Conservation (phyloP, 2,113 vertebrate genomes). For the Nesoenas mayeri region DNA sequence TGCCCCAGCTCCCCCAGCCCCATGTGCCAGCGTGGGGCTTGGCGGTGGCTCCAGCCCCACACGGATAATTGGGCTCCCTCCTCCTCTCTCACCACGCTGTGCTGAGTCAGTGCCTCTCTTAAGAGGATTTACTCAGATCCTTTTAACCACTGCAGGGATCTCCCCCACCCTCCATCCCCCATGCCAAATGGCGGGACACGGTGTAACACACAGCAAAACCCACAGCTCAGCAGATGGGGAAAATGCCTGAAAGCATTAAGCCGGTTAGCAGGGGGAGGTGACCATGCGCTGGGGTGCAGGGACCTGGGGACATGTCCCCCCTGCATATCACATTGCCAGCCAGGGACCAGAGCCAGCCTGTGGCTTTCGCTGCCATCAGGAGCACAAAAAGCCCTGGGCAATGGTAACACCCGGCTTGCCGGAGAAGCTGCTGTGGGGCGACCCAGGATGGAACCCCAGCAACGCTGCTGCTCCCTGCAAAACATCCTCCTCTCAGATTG, state of each 20-base stretch:
- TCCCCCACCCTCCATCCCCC: neutral
- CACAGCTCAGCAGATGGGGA: conserved; percentile 8
- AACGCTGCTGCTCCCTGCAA: neutral
- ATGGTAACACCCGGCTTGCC: fast-evolving
- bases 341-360: neutral
- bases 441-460: neutral
- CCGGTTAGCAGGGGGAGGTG: neutral
- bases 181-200: neutral
- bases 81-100: neutral
- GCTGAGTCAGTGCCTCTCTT: conserved; percentile 48
- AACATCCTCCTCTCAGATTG: neutral
- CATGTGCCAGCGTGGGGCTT: fast-evolving
- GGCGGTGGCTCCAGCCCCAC: neutral
- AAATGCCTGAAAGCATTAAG: neutral
- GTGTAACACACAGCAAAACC: neutral
- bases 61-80: neutral
- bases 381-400: neutral
- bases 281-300: neutral
- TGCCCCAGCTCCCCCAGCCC: neutral
- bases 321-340: neutral
- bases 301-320: neutral
- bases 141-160: neutral
- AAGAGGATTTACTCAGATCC: conserved; percentile 50
- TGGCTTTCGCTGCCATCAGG: neutral
- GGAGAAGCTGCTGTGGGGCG: neutral